A percentile compares a stretch with the other conserved stretches of the same genome.
Evolutionary conservation across 2,797 vertebrate genomes (phyloP).

Genomic region (Sternarchorhynchus goeldii): DNA sequence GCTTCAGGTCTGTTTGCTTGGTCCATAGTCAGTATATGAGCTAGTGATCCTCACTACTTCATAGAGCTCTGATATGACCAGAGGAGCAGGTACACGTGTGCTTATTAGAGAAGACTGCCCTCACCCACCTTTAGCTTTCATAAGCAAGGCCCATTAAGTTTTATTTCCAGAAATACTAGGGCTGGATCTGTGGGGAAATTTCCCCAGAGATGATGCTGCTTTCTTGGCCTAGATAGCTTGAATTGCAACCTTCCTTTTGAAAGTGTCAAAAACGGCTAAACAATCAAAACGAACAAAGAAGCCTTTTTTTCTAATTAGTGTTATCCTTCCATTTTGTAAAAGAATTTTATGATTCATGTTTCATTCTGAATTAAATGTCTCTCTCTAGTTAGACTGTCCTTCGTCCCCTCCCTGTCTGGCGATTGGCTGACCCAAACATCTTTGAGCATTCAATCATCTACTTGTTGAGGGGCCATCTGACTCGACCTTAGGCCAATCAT

Average conservation of each 20-base stretch:
- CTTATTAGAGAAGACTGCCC: slow-evolving; percentile 37
- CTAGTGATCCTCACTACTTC: slow-evolving; percentile 24
- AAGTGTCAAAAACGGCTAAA: too few species aligned
- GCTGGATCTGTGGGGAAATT: slow-evolving; percentile 1
- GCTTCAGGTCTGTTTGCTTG: slow-evolving; percentile 10
- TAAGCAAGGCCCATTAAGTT: slow-evolving; percentile 29
- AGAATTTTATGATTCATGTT: too few species aligned
- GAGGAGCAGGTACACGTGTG: slow-evolving; percentile 26
- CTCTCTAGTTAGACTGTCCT: too few species aligned
- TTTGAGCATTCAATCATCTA: too few species aligned
- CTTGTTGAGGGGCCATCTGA: too few species aligned
- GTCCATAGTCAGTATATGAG: slow-evolving; percentile 3
- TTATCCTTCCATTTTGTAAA: too few species aligned
- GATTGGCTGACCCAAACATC: too few species aligned
- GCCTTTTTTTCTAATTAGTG: too few species aligned
- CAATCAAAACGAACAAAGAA: too few species aligned
- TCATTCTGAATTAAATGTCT: too few species aligned
- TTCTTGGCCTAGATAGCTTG: not conserved
- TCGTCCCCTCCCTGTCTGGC: too few species aligned
- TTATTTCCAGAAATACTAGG: slow-evolving; percentile 7
- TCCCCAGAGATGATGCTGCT: not conserved
- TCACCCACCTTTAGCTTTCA: slow-evolving; percentile 40
- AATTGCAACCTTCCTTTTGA: not conserved
- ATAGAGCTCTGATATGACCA: slow-evolving; percentile 45
- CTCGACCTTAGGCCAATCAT: too few species aligned